Percentiles rank a stretch among this genome's conserved stretches.
Evolutionary conservation across 2,888 invertebrate genomes (phyloP).

Genomic region (Lottia gigantea): DNA sequence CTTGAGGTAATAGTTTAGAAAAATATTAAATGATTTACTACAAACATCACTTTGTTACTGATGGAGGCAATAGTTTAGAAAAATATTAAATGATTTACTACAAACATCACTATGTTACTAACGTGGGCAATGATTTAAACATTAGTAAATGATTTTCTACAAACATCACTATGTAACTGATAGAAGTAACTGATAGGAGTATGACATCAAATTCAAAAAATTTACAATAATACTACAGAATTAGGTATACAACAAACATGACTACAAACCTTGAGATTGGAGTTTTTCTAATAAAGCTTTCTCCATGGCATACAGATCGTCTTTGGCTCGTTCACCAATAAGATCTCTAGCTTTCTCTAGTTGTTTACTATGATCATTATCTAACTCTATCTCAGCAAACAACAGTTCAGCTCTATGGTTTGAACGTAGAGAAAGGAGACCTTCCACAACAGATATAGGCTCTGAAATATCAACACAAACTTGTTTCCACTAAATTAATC

Average conservation of each 20-base stretch:
- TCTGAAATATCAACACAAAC: slow-evolving; percentile 45
- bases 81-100: no score
- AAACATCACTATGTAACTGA: no score
- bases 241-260: not conserved
- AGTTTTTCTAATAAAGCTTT: slow-evolving; percentile 38
- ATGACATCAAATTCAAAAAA: no score
- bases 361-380: slow-evolving; percentile 54
- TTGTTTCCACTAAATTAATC: not conserved
- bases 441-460: slow-evolving; percentile 50
- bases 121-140: no score
- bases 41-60: no score
- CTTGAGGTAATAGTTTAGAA: no score
- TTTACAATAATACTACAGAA: no score
- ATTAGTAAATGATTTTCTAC: no score
- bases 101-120: no score
- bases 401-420: slow-evolving; percentile 52
- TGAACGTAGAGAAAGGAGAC: slow-evolving; percentile 47
- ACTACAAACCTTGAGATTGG: slow-evolving; percentile 38
- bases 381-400: slow-evolving; percentile 57
- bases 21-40: no score
- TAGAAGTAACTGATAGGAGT: no score
- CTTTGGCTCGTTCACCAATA: slow-evolving; percentile 42
- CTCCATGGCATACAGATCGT: slow-evolving; percentile 41
- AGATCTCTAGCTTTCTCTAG: slow-evolving; percentile 46
- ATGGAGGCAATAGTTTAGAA: no score